phyloP scores from a whole-genome alignment of 2,888 invertebrate species.

The Acrobasis suavella region DNA sequence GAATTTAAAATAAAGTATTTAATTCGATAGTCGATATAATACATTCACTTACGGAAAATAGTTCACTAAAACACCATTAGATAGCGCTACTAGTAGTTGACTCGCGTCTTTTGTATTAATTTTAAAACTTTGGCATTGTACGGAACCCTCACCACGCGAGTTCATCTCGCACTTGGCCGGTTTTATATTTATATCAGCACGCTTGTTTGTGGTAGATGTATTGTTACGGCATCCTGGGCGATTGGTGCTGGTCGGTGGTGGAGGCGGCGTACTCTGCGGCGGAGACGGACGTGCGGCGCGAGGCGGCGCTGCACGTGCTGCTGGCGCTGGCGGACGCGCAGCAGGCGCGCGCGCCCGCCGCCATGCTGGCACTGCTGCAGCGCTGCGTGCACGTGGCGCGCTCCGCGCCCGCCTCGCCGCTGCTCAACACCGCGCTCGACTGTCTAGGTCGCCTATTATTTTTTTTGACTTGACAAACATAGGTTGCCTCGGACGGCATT shows the following conservation, averaged over 20 bases:
- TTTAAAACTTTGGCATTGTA: too few relatives aligned
- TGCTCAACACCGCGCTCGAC: constrained; percentile 88
- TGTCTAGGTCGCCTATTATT: constrained; percentile 82
- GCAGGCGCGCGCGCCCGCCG: constrained; percentile 68
- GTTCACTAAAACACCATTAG: too few relatives aligned
- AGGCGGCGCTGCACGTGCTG: constrained; percentile 79
- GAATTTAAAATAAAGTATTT: too few relatives aligned
- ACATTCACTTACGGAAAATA: too few relatives aligned
- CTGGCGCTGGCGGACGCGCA: constrained; percentile 78
- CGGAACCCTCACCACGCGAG: too few relatives aligned
- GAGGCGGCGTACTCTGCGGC: constrained; percentile 85
- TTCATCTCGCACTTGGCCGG: too few relatives aligned
- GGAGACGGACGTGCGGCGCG: constrained; percentile 77
- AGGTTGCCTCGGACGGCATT: too few relatives aligned
- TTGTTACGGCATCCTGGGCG: constrained; percentile 91
- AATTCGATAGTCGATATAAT: too few relatives aligned
- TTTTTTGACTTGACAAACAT: too few relatives aligned
- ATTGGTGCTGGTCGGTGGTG: constrained; percentile 87
- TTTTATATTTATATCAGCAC: too few relatives aligned
- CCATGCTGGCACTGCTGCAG: constrained; percentile 59
- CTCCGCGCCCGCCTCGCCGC: constrained; percentile 66
- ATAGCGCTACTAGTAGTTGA: too few relatives aligned
- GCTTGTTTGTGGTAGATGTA: constrained; percentile 84
- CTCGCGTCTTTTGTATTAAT: too few relatives aligned
- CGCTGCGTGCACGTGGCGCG: constrained; percentile 50